Base-by-base conservation (phyloP, 2,113 vertebrate species). In the Natator depressus region DNA sequence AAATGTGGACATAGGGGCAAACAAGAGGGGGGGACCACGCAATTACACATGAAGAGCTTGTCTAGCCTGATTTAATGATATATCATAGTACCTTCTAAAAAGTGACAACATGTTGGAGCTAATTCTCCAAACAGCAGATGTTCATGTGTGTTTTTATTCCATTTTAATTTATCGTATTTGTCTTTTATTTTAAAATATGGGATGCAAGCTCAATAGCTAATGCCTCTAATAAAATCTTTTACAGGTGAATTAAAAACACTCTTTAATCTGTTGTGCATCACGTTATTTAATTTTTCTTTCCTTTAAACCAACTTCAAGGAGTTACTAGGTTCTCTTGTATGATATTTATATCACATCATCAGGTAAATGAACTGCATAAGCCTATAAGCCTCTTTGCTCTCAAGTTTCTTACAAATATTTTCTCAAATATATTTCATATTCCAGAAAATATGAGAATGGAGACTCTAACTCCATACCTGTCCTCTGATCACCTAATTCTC, bases 311-410 rank as follows among this genome's bases (percentile, higher is more conserved):
- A 46, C 24, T 76, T 27, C 24, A 46, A 47, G 27, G 25, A 46
- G 25, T 78, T 47, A 78, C 24, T 47, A 42, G 11, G 24, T 76
- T 76, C 22, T 47, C 75, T 27, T 46, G 24, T 46, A 47, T 27
- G 25, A 29, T 72, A 24, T 78, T 78, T 47, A 78, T 42, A 47
- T 16, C 13, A 47, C 19, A 78, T 27, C 38, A 47, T 78, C 12
- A 46, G 25, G 25, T 27, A 93, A 97, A 91, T 96, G 10, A 96
- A 92, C 92, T 88, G 88, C 65, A 47, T 6, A 84, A 88, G 65
- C 49, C 81, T 78, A 17, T 38, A 29, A 88, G 84, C 83, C 27
- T 82, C 75, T 53, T 78, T 46, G 20, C 75, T 85, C 92, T 65
- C 92, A 82, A 93, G 87, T 79, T 95, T 80, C 49, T 94, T 53